phyloP scores from a whole-genome alignment of 2,113 vertebrate species.

The Phalacrocorax carbo region DNA sequence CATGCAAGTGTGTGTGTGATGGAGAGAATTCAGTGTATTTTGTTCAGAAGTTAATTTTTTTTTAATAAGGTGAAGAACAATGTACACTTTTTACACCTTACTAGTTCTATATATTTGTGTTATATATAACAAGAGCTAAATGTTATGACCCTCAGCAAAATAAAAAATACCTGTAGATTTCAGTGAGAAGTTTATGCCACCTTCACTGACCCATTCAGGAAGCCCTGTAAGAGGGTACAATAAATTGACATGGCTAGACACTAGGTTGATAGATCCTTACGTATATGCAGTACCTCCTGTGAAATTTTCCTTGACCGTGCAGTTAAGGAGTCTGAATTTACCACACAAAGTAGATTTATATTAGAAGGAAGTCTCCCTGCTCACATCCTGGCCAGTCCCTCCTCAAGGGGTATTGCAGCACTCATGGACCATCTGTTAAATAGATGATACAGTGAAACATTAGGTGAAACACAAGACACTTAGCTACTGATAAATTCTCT shows the following conservation, averaged over 20 bases:
- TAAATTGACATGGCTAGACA: not conserved
- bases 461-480: not conserved
- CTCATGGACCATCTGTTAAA: not conserved
- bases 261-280: not conserved
- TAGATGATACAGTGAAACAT: not conserved
- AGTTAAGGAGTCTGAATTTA: not conserved
- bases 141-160: not conserved
- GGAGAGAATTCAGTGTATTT: not conserved
- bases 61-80: not conserved
- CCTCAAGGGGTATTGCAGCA: not conserved
- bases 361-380: not conserved
- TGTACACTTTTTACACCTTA: not conserved
- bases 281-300: not conserved
- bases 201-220: not conserved
- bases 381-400: not conserved
- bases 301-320: not conserved
- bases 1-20: not conserved
- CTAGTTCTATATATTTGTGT: not conserved
- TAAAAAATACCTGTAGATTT: not conserved
- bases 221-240: not conserved
- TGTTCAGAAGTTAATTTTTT: not conserved
- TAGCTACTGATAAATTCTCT: conserved; percentile 11
- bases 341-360: not conserved
- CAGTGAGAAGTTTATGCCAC: not conserved
- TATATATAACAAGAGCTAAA: not conserved